phyloP scores from a whole-genome alignment of 2,113 vertebrate species.

The Pyrgilauda ruficollis region DNA sequence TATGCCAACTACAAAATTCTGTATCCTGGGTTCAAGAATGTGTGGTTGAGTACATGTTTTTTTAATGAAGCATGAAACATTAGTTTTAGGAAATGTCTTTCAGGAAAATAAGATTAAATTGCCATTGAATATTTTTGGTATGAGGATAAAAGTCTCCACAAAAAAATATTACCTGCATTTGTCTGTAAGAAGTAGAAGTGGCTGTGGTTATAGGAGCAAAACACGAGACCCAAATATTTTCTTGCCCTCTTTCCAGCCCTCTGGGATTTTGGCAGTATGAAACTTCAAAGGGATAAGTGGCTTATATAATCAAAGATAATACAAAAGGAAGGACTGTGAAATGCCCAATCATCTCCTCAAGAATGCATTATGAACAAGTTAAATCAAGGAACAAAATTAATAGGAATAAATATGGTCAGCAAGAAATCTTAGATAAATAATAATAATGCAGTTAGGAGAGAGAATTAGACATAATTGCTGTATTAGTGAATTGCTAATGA shows the following conservation, averaged over 20 bases:
- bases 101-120: not conserved
- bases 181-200: not conserved
- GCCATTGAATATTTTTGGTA: not conserved
- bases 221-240: not conserved
- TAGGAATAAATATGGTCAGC: not conserved
- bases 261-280: not conserved
- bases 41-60: not conserved
- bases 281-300: conserved; percentile 13
- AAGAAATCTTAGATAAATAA: conserved; percentile 48
- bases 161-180: not conserved
- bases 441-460: not conserved
- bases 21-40: not conserved
- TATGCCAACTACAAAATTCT: not conserved
- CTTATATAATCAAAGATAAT: conserved; percentile 30
- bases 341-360: not conserved
- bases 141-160: not conserved
- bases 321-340: not conserved
- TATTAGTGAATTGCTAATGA: conserved; percentile 29
- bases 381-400: conserved; percentile 10
- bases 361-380: not conserved
- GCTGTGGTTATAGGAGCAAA: not conserved
- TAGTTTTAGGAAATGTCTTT: not conserved
- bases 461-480: conserved; percentile 28
- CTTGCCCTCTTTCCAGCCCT: not conserved
- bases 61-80: not conserved